Evolutionary conservation across 2,888 invertebrate genomes (phyloP).

Genomic region (Zhuqinia jingwanae): DNA sequence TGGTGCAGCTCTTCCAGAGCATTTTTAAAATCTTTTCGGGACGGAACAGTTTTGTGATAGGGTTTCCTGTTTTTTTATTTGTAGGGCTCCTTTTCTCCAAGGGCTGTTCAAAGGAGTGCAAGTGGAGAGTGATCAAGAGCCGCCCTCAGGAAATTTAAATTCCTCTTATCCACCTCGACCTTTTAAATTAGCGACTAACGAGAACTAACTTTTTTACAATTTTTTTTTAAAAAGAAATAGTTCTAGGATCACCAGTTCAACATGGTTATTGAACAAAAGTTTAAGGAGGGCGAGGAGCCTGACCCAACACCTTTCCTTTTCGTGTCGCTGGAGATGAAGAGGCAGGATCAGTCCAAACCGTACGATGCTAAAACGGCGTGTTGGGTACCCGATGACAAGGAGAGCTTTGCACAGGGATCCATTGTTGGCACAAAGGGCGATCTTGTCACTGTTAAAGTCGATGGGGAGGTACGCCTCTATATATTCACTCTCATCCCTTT

Average conservation of each 20-base stretch:
- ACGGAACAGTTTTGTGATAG: neutral
- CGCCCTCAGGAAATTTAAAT: too few relatives aligned
- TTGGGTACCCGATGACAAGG: slow-evolving; percentile 99
- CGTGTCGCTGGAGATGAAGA: slow-evolving; percentile 96
- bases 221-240: slow-evolving; percentile 9
- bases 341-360: slow-evolving; percentile 98
- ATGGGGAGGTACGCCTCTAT: slow-evolving; percentile 57
- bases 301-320: slow-evolving; percentile 97
- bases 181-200: slow-evolving; percentile 14
- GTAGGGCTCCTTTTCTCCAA: slow-evolving; percentile 68
- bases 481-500: too few relatives aligned
- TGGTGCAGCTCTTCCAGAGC: slow-evolving; percentile 62
- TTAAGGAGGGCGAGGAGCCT: slow-evolving; percentile 85
- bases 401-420: slow-evolving; percentile 97
- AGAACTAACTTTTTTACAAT: slow-evolving; percentile 38
- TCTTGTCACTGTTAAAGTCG: slow-evolving; percentile 86
- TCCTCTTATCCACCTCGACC: neutral
- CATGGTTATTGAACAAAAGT: slow-evolving; percentile 77
- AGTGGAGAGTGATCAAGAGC: neutral
- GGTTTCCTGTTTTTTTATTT: neutral
- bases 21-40: neutral
- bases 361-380: slow-evolving; percentile 99
- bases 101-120: slow-evolving; percentile 64
- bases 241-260: slow-evolving; percentile 62
- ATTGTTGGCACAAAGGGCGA: slow-evolving; percentile 99